Conservation (phyloP, 2,888 invertebrate species). For the Prenolepis imparis region DNA sequence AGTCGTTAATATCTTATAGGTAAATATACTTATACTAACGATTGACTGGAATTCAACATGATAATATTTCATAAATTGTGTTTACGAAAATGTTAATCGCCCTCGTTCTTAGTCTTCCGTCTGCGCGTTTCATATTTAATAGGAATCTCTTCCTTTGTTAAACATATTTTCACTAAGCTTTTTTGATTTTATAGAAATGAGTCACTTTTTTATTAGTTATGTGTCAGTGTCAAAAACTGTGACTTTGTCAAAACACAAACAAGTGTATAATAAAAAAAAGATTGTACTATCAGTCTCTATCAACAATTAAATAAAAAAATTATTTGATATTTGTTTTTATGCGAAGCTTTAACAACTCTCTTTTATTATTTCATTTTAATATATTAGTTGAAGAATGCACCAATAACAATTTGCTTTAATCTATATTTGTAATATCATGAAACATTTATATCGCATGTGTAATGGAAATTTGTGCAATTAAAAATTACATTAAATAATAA, state of each 20-base stretch:
- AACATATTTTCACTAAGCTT: neutral
- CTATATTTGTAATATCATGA: neutral
- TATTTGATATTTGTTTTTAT: neutral
- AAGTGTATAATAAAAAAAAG: neutral
- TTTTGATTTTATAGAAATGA: constrained; percentile 18
- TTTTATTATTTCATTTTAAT: constrained; percentile 12
- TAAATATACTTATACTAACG: constrained; percentile 48
- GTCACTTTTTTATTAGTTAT: neutral
- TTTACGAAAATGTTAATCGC: constrained; percentile 13
- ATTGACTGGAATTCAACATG: constrained; percentile 52
- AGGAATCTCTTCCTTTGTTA: neutral
- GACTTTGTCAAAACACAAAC: constrained; percentile 10
- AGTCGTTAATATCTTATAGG: constrained; percentile 54
- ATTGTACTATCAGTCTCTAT: neutral
- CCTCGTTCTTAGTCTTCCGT: neutral
- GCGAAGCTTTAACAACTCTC: neutral
- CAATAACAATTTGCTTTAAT: constrained; percentile 16
- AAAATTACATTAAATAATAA: constrained; percentile 1
- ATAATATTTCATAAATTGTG: constrained; percentile 26
- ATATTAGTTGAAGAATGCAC: neutral
- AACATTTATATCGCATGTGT: constrained; percentile 7
- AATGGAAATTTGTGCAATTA: constrained; percentile 6
- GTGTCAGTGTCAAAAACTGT: neutral
- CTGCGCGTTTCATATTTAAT: neutral
- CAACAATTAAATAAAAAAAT: constrained; percentile 10